These are phyloP conservation scores for Ligdia adustata DNA, from an alignment of 2,888 invertebrate species.

Conservation along the genomic window DNA sequence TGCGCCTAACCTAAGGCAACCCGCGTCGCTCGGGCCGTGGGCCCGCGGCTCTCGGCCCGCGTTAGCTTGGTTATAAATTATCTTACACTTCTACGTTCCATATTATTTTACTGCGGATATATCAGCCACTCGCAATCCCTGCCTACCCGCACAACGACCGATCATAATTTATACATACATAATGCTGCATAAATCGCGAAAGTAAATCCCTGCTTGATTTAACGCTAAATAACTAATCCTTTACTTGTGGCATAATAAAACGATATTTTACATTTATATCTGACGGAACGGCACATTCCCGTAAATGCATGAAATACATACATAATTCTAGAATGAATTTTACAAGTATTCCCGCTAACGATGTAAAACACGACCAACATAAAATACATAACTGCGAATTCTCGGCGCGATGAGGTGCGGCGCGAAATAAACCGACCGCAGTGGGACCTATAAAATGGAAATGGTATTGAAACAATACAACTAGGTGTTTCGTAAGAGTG, in stretches of 20 bases:
- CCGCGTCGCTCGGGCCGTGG: slow-evolving; percentile 52
- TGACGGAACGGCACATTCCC: slow-evolving; percentile 51
- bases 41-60: slow-evolving; percentile 53
- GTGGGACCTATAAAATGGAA: slow-evolving; percentile 15
- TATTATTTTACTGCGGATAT: slow-evolving; percentile 76
- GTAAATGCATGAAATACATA: slow-evolving; percentile 51
- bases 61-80: slow-evolving; percentile 76
- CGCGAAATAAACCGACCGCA: slow-evolving; percentile 13
- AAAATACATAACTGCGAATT: slow-evolving; percentile 34
- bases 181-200: slow-evolving; percentile 65
- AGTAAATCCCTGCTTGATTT: slow-evolving; percentile 62
- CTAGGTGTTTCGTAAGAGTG: slow-evolving; percentile 31
- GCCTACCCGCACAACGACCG: slow-evolving; percentile 65
- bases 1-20: slow-evolving; percentile 77
- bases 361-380: slow-evolving; percentile 49
- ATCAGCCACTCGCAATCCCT: slow-evolving; percentile 69
- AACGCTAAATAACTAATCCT: slow-evolving; percentile 57
- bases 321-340: slow-evolving; percentile 30
- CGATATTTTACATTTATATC: slow-evolving; percentile 53
- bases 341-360: slow-evolving; percentile 50
- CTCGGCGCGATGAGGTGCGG: slow-evolving; percentile 20
- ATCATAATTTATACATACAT: slow-evolving; percentile 68
- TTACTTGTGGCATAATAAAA: slow-evolving; percentile 52
- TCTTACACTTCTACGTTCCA: slow-evolving; percentile 72
- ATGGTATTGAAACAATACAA: slow-evolving; percentile 26